phyloP scores from a whole-genome alignment of 2,797 vertebrate species.

The Falco columbarius region DNA sequence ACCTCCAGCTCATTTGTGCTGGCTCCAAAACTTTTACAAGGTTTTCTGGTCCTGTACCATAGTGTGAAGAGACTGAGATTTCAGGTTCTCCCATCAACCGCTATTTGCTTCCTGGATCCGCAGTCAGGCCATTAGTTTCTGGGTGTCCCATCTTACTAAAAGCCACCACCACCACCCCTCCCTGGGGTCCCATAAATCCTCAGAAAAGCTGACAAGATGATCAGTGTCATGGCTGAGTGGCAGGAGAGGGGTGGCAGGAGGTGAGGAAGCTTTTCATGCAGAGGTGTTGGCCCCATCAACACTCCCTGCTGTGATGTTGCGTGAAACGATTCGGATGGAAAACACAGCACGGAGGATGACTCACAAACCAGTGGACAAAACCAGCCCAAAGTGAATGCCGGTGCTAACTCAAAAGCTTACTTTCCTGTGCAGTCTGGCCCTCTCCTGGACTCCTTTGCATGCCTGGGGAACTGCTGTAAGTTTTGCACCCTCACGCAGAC shows the following conservation, averaged over 20 bases:
- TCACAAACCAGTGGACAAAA: neutral
- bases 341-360: neutral
- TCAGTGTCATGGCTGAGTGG: neutral
- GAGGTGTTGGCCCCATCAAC: neutral
- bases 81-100: neutral
- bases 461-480: neutral
- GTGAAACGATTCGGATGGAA: neutral
- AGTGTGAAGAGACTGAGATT: neutral
- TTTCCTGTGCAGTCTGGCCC: neutral
- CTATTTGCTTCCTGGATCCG: neutral
- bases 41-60: neutral
- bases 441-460: accelerated
- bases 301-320: accelerated
- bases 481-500: neutral
- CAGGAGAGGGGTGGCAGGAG: neutral
- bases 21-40: neutral
- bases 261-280: neutral
- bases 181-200: accelerated
- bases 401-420: neutral
- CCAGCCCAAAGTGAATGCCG: accelerated
- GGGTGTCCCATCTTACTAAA: neutral
- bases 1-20: neutral
- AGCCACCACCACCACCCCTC: accelerated
- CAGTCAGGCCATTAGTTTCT: neutral
- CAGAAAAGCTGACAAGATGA: neutral